Percentiles rank a stretch among this genome's conserved stretches.
Conservation (phyloP, 2,888 invertebrate genomes). For the Eulithis prunata region DNA sequence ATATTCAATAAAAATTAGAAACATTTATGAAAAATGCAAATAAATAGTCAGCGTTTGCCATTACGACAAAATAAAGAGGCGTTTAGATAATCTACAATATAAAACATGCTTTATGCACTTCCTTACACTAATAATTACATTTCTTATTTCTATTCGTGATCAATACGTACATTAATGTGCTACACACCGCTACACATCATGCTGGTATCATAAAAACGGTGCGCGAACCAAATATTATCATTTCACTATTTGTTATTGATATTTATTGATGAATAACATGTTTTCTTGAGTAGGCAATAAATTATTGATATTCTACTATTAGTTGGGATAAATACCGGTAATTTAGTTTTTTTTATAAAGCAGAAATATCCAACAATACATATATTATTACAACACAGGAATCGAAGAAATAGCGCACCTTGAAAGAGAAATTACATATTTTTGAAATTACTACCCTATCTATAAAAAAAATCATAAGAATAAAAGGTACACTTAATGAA, state of each 20-base stretch:
- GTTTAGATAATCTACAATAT: constrained; percentile 78
- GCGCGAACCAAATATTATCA: constrained; percentile 47
- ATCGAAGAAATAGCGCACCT: constrained; percentile 31
- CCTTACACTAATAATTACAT: constrained; percentile 79
- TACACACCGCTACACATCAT: constrained; percentile 60
- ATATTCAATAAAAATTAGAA: constrained; percentile 74
- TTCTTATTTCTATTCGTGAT: constrained; percentile 71
- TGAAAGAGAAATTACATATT: constrained; percentile 37
- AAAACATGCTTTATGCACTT: constrained; percentile 81
- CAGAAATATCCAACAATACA: constrained; percentile 10
- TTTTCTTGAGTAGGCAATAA: not conserved
- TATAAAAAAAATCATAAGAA: constrained; percentile 43
- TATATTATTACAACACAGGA: not conserved
- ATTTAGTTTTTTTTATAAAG: constrained; percentile 12
- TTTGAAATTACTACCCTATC: constrained; percentile 41
- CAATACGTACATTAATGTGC: constrained; percentile 63
- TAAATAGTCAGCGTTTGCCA: constrained; percentile 81
- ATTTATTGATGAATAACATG: not conserved
- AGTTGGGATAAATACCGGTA: not conserved
- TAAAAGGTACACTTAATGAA: constrained; percentile 55
- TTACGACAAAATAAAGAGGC: constrained; percentile 74
- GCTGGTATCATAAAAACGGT: constrained; percentile 53
- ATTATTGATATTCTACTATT: constrained; percentile 1
- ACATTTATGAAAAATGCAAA: constrained; percentile 81
- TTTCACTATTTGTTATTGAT: constrained; percentile 19